Evolutionary conservation across 2,888 invertebrate genomes (phyloP).

Genomic region (Dynastes tityus): DNA sequence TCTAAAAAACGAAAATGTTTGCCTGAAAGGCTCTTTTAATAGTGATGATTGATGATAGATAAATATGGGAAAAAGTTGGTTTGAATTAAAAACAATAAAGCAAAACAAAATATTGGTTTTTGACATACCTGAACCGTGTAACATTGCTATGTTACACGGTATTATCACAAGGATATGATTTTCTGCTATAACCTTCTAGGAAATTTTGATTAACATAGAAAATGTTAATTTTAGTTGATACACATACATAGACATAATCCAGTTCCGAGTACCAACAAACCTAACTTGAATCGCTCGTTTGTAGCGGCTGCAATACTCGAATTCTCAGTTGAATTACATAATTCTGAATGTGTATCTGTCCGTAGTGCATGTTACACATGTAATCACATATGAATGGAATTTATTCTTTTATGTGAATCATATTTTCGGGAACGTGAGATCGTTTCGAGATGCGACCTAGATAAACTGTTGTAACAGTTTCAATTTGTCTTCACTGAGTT

Average conservation of each 20-base stretch:
- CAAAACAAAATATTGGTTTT: too few relatives aligned
- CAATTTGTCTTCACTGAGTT: conserved; percentile 9
- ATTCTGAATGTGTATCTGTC: conserved; percentile 8
- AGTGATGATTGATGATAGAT: too few relatives aligned
- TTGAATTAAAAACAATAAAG: too few relatives aligned
- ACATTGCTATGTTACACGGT: too few relatives aligned
- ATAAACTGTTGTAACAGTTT: conserved; percentile 18
- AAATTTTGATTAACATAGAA: too few relatives aligned
- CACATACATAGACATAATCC: neutral
- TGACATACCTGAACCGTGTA: too few relatives aligned
- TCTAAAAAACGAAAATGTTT: too few relatives aligned
- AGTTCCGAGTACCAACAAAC: neutral
- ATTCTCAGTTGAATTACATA: conserved; percentile 9
- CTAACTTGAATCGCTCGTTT: neutral
- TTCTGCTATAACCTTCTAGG: too few relatives aligned
- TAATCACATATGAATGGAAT: conserved; percentile 34
- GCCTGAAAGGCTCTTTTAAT: too few relatives aligned
- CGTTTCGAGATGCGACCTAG: conserved; percentile 32
- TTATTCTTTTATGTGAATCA: conserved; percentile 43
- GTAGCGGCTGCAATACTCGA: neutral
- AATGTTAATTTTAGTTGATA: neutral
- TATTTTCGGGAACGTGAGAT: conserved; percentile 41
- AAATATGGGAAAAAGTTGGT: too few relatives aligned
- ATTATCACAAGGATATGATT: too few relatives aligned
- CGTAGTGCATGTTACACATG: neutral